Evolutionary conservation across 1,140 invertebrate species (phyloP), one percentile per base, ranked within the genome.

Genomic region (Drosophila ogumai): DNA sequence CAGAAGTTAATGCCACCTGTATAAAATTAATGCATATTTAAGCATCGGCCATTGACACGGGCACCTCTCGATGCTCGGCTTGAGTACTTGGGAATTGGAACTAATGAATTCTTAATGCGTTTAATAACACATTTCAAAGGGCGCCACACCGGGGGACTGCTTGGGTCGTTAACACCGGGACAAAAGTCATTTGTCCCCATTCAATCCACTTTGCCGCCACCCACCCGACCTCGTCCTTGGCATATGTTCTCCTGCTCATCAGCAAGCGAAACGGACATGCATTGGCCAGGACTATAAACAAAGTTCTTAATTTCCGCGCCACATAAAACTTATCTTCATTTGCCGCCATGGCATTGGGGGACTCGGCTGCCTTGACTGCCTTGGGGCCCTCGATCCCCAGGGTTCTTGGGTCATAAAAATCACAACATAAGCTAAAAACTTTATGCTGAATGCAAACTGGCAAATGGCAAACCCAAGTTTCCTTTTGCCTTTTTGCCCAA

Each of bases 261-360:
- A 75, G 69, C 43, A 54, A 66, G 41, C 56, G 68, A 61, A 66
- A 47, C 64, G 74, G 75, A 76, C 82, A 86, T 88, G 68, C 68
- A 80, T 87, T 72, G 60, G 58, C 25, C 54, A 60, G 25, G 43
- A 66, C 71, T 77, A 88, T 87, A 87, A 87, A 90, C 81, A 81
- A 90, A 88, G 73, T 88, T 88, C 85, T 81, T 88, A 88, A 88
- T 90, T 88, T 88, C 84, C 84, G 84, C 84, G 84, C 85, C 85
- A 69, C 81, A 88, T 90, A 88, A 90, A 88, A 88, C 84, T 88
- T 88, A 88, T 88, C 84, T 87, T 84, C 85, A 90, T 88, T 84
- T 79, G 63, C 55, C 68, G 66, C 68, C 75, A 82, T 44, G 68
- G 69, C 46, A 54, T 28, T 63, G 52, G 66, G 36, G 46, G 41